Percentiles rank a stretch among this genome's conserved stretches.
Conservation (phyloP, 2,113 vertebrate genomes). For the Peromyscus maniculatus region DNA sequence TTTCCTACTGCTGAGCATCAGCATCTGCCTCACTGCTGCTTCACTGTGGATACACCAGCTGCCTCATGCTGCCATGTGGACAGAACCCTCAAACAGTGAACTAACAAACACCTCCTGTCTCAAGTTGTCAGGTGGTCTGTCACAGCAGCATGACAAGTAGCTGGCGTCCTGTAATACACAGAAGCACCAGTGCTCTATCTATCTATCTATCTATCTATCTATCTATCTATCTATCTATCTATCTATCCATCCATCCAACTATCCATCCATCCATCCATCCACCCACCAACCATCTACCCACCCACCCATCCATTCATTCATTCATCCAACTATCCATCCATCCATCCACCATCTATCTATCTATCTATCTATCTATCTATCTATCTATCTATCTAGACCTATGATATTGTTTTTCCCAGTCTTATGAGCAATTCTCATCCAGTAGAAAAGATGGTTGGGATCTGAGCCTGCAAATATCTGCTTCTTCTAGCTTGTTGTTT, state of each 20-base stretch:
- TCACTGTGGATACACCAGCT: not conserved
- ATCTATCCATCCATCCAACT: too few relatives aligned
- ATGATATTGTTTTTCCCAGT: not conserved
- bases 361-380: not conserved
- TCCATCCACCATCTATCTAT: not conserved
- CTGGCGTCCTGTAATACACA: not conserved
- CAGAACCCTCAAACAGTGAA: not conserved
- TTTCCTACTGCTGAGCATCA: not conserved
- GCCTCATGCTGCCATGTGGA: not conserved
- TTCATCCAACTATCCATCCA: not conserved
- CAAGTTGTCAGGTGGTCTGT: not conserved
- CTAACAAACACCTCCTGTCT: not conserved
- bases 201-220: too few relatives aligned
- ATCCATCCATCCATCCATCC: too few relatives aligned
- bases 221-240: too few relatives aligned
- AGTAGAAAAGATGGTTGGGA: not conserved
- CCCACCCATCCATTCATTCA: too few relatives aligned
- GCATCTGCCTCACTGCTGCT: not conserved
- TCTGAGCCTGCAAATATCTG: fast-evolving
- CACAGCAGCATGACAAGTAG: not conserved
- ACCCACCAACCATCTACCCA: too few relatives aligned
- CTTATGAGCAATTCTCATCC: not conserved
- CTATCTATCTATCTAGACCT: not conserved
- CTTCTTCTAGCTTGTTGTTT: not conserved
- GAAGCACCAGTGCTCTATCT: not conserved